phyloP scores from a whole-genome alignment of 2,888 invertebrate genomes.

The Drosophila fungiperda region DNA sequence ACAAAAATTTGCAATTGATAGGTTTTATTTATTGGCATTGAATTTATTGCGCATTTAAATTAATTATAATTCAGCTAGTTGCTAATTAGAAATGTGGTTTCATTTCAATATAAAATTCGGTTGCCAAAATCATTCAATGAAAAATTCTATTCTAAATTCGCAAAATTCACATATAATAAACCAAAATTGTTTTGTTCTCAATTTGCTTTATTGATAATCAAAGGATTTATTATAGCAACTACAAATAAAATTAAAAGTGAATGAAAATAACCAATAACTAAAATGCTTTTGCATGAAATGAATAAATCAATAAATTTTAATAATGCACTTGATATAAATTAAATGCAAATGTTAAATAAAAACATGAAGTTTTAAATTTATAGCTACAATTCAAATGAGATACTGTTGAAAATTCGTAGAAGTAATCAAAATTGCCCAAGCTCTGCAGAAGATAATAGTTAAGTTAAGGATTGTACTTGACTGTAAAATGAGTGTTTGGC shows the following conservation, averaged over 20 bases:
- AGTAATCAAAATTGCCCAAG: not conserved
- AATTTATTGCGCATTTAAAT: constrained; percentile 2
- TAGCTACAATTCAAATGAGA: not conserved
- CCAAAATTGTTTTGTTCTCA: not conserved
- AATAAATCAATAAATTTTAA: not conserved
- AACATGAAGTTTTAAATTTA: too few relatives aligned
- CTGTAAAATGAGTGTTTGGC: not conserved
- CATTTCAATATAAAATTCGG: not conserved
- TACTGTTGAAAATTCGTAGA: not conserved
- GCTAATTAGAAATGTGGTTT: constrained; percentile 4
- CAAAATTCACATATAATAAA: not conserved
- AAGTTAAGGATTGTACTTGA: not conserved
- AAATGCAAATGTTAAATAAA: not conserved
- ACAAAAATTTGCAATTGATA: not conserved
- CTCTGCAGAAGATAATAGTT: not conserved
- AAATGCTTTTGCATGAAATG: not conserved
- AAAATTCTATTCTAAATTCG: not conserved
- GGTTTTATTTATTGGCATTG: constrained; percentile 3
- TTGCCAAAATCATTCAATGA: not conserved
- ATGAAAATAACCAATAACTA: not conserved
- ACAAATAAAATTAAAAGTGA: not conserved
- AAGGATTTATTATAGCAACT: constrained; percentile 1
- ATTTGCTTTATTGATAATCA: not conserved
- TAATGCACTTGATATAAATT: not conserved
- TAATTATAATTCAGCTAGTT: constrained; percentile 13